Base-by-base conservation (phyloP, 2,888 invertebrate genomes). In the Xestia rhomboidea region DNA sequence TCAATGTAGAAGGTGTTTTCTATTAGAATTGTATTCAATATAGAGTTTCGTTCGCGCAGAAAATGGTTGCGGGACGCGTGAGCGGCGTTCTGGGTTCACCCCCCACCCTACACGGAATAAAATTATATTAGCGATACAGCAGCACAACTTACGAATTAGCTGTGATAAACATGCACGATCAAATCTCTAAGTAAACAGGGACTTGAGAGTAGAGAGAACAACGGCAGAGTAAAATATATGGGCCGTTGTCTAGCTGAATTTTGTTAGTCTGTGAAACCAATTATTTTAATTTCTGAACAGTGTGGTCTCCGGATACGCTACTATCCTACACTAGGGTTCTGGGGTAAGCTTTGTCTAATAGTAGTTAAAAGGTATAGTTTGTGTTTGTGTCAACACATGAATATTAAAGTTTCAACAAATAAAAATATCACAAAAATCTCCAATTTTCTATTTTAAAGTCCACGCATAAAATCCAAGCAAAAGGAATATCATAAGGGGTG, bases 11-110 rank as follows among this genome's bases (percentile, higher is more conserved):
- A 75, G 73, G 85, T 81, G 89, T 92, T 92, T 92, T 92, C 91
- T 91, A 92, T 93, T 94, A 93, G 91, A 93, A 93, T 93, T 92
- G 94, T 92, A 93, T 95, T 93, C 95, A 95, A 95, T 95, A 94
- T 92, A 92, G 92, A 91, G 93, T 91, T 95, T 87, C 94, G 92
- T 90, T 95, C 93, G 94, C 92, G 95, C 95, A 95, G 95, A 95
- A 95, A 95, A 95, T 95, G 92, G 92, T 89, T 90, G 91, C 86
- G 90, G 89, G 90, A 92, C 93, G 94, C 93, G 93, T 92, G 94
- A 93, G 90, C 87, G 91, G 89, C 87, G 84, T 81, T 78, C 82
- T 75, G 68, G 62, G 54, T 64, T 80, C 81, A 81, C 85, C 78
- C 85, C 75, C 79, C 79, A 57, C 79, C 86, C 84, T 77, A 68